A percentile compares a stretch with the other conserved stretches of the same genome.
phyloP scores from a whole-genome alignment of 2,113 vertebrate genomes.

The Myotis lucifugus region DNA sequence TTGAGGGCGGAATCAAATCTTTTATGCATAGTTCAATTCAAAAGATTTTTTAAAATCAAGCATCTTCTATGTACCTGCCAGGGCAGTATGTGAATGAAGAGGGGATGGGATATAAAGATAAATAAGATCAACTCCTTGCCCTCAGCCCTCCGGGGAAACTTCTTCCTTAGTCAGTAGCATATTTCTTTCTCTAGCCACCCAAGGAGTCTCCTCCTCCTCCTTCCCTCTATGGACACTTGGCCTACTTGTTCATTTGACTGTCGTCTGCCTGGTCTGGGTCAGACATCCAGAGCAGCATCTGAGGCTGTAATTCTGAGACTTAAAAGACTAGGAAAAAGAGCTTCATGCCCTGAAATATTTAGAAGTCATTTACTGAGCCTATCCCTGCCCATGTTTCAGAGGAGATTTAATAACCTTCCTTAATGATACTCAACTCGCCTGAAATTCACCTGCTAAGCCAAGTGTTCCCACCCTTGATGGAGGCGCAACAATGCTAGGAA shows the following conservation, averaged over 20 bases:
- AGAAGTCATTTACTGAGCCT: neutral
- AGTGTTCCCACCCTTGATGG: neutral
- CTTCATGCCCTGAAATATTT: neutral
- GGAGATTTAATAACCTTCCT: neutral
- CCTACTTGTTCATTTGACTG: neutral
- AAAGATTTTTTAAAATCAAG: neutral
- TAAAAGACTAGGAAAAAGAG: neutral
- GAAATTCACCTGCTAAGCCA: neutral
- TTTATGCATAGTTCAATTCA: neutral
- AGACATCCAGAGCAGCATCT: neutral
- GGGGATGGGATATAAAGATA: neutral
- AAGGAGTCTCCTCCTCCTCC: neutral
- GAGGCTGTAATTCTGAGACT: neutral
- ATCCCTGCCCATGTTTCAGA: neutral
- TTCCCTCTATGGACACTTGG: neutral
- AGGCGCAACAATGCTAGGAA: neutral
- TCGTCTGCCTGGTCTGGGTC: neutral
- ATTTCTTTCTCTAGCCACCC: neutral
- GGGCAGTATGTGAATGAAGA: neutral
- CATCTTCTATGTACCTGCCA: neutral
- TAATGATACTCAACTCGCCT: neutral
- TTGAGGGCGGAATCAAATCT: neutral
- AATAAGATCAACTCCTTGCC: neutral
- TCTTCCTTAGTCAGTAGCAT: neutral
- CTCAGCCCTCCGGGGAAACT: neutral